Evolutionary conservation across 2,888 invertebrate species (phyloP), one percentile per base, ranked within the genome.

Genomic region (Acanthosepion lycidas): DNA sequence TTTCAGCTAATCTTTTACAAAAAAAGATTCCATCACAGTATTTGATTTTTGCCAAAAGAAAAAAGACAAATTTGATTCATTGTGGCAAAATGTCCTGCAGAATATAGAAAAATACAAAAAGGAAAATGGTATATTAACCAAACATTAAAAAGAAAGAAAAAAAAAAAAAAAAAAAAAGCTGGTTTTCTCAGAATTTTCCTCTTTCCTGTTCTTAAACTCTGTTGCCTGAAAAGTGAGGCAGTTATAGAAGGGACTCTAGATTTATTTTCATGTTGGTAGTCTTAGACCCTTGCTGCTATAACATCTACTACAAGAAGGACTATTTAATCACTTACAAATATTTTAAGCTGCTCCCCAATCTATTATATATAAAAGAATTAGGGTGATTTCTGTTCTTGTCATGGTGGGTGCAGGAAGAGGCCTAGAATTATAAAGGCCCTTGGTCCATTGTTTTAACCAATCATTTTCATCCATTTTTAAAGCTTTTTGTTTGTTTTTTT

Each of bases 31-130:
- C 48, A 48, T 51, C 49, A 92, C 53, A 53, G 49, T 53, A 28
- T 92, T 92, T 92, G 49, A 51, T 92, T 92, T 92, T 92, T 92
- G 28, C n/a, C 49, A 92, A 92, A 53, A 53, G 20, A n/a, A n/a
- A 9, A 78, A 15, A 78, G n/a, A n/a, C 28, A 12, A 51, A 28
- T 20, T 51, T 28, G 20, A 49, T 49, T 51, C 20, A 33, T 78
- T 78, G 78, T 78, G 78, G 78, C 78, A 78, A 18, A 78, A 78
- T 15, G n/a, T 78, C 78, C 20, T 78, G 12, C 15, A 78, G 9
- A n/a, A 78, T 12, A 78, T n/a, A 78, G n/a, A 78, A 48, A 48
- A 92, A 23, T 20, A 59, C 20, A 59, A 23, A 51, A 42, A 15
- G 33, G 48, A 9, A 48, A 42, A 15, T 92, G 92, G 28, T 92